phyloP scores from a whole-genome alignment of 23 tunicate species.

The Trididemnum clinides region DNA sequence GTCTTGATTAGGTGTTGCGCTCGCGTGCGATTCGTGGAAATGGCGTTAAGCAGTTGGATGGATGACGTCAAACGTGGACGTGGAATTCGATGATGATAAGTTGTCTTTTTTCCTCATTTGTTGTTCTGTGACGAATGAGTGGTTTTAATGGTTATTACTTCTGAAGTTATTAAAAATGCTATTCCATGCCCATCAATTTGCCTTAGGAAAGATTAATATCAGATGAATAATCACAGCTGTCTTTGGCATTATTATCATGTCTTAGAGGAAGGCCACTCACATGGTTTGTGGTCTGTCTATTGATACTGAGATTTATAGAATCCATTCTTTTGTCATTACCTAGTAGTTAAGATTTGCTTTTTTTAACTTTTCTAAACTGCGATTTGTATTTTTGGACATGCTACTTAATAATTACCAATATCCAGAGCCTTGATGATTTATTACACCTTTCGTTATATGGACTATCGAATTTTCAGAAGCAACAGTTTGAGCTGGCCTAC shows the following conservation, averaged over 20 bases:
- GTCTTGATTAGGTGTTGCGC: neutral
- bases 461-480: too few relatives aligned
- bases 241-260: neutral
- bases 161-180: constrained; percentile 29
- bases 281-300: neutral
- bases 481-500: too few relatives aligned
- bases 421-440: too few relatives aligned
- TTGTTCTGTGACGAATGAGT: neutral
- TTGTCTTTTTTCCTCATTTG: neutral
- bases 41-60: neutral
- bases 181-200: neutral
- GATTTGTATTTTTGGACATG: too few relatives aligned
- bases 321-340: neutral
- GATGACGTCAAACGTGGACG: neutral
- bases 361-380: too few relatives aligned
- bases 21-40: neutral
- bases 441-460: too few relatives aligned
- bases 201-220: neutral
- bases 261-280: neutral
- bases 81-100: neutral
- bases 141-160: neutral
- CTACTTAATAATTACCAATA: too few relatives aligned
- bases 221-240: constrained; percentile 17
- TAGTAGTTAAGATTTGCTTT: too few relatives aligned
- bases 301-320: neutral